Evolutionary conservation across 2,113 vertebrate genomes (phyloP).

Genomic region (Zosterops japonicus): DNA sequence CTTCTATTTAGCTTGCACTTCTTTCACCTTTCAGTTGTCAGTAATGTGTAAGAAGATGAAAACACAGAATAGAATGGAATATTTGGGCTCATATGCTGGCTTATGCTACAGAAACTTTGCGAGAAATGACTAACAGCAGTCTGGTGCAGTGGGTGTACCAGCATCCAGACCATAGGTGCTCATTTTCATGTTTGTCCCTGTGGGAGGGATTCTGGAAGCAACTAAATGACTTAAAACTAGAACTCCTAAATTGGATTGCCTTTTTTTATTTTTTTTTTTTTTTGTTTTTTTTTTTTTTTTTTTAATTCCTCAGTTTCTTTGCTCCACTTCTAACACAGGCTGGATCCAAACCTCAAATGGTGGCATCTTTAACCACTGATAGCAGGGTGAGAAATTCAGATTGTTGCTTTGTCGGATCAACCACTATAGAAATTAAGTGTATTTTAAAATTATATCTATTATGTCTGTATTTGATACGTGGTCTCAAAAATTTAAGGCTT

Average conservation of each 20-base stretch:
- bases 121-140: slow-evolving; percentile 32
- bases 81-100: not conserved
- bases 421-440: not conserved
- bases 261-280: not conserved
- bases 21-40: slow-evolving; percentile 24
- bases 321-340: not conserved
- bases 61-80: not conserved
- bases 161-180: not conserved
- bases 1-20: not conserved
- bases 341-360: not conserved
- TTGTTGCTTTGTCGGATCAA: not conserved
- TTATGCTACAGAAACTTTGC: not conserved
- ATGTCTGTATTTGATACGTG: not conserved
- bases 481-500: not conserved
- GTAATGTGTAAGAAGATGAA: not conserved
- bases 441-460: not conserved
- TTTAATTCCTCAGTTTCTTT: not conserved
- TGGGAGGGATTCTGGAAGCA: slow-evolving; percentile 12
- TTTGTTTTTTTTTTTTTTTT: no score
- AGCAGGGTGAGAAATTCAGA: not conserved
- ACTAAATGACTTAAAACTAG: not conserved
- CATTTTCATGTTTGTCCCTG: not conserved
- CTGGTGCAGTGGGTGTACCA: not conserved
- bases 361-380: not conserved
- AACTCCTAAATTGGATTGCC: not conserved